These are phyloP conservation scores for Corydoras maculifer DNA, from an alignment of 2,113 vertebrate genomes.

Conservation along the genomic window DNA sequence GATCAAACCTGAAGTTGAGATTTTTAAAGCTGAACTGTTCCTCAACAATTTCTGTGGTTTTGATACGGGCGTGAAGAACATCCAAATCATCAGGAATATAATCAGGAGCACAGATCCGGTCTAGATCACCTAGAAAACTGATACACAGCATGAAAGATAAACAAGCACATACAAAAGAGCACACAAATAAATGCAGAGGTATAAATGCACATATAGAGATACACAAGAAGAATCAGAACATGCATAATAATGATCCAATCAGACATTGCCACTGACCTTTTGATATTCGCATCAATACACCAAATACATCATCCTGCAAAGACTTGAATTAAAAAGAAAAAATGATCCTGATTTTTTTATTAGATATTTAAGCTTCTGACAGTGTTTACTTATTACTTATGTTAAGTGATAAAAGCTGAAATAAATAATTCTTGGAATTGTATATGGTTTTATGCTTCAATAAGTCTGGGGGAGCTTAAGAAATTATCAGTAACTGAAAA, in stretches of 20 bases:
- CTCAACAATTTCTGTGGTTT: slow-evolving; percentile 69
- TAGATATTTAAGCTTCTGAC: too few species aligned
- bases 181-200: not conserved
- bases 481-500: too few species aligned
- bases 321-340: too few species aligned
- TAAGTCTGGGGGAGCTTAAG: too few species aligned
- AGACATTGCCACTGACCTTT: too few species aligned
- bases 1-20: slow-evolving; percentile 82
- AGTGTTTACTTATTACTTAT: too few species aligned
- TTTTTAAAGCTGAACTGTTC: slow-evolving; percentile 91
- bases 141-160: slow-evolving; percentile 1
- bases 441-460: too few species aligned
- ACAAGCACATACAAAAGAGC: not conserved
- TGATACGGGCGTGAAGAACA: slow-evolving; percentile 60
- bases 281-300: not conserved
- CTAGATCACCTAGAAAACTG: slow-evolving; percentile 60
- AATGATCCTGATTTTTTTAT: too few species aligned
- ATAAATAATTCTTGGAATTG: too few species aligned
- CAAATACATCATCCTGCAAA: not conserved
- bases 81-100: slow-evolving; percentile 57
- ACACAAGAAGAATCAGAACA: too few species aligned
- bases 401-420: too few species aligned
- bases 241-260: not conserved
- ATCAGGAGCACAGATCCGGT: slow-evolving; percentile 44
- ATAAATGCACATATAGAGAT: too few species aligned